phyloP scores from a whole-genome alignment of 1,140 invertebrate genomes.

The Pogonomyrmex californicus region DNA sequence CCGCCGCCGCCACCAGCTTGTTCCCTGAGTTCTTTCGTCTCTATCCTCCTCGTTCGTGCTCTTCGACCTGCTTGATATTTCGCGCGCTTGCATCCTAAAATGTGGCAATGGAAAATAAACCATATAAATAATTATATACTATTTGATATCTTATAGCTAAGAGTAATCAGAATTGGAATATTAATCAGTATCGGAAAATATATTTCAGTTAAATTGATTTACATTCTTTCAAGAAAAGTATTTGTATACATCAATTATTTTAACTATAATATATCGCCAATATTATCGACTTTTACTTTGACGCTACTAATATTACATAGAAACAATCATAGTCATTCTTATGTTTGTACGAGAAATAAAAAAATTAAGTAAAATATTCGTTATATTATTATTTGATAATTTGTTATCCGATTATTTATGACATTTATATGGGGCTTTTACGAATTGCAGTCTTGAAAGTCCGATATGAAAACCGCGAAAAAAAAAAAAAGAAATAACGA shows the following conservation, averaged over 20 bases:
- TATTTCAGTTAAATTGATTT: too few species aligned
- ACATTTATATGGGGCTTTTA: background rate
- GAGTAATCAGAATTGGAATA: too few species aligned
- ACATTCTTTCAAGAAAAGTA: too few species aligned
- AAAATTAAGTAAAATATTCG: background rate
- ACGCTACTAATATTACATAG: background rate
- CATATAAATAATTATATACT: too few species aligned
- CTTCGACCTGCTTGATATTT: constrained; percentile 47
- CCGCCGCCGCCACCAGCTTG: constrained; percentile 24
- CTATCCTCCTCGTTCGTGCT: constrained; percentile 20
- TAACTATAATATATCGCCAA: too few species aligned
- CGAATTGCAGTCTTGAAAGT: background rate
- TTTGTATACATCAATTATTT: too few species aligned
- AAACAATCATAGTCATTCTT: background rate
- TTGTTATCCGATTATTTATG: background rate
- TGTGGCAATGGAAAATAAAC: background rate
- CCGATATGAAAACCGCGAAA: background rate
- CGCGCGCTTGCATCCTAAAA: constrained; percentile 9
- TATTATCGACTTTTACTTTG: background rate
- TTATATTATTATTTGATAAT: background rate
- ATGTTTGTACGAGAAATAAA: background rate
- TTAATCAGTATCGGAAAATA: too few species aligned
- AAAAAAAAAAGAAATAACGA: background rate
- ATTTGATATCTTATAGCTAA: too few species aligned
- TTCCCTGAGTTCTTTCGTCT: constrained; percentile 28